phyloP scores from a whole-genome alignment of 2,797 vertebrate species.

The Crenichthys baileyi region DNA sequence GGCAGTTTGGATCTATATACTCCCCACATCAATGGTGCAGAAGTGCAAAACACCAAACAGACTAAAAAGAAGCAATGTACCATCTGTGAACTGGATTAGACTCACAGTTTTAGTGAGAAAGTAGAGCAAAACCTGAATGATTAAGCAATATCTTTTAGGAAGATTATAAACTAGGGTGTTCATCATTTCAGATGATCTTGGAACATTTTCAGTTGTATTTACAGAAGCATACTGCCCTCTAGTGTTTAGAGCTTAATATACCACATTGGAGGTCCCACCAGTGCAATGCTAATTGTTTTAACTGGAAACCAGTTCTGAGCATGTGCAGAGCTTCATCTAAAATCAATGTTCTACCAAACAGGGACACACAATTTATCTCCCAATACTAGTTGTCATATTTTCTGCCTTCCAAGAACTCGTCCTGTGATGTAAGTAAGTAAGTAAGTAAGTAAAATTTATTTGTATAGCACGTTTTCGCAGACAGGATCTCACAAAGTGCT shows the following conservation, averaged over 20 bases:
- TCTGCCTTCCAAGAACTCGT: not conserved
- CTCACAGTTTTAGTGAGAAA: not conserved
- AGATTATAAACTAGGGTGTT: constrained; percentile 5
- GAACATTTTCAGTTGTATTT: not conserved
- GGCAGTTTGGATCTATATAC: constrained; percentile 42
- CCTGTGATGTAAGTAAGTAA: not conserved
- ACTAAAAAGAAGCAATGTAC: not conserved
- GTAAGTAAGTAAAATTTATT: too few species aligned
- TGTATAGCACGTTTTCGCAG: too few species aligned
- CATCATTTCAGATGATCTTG: constrained; percentile 5
- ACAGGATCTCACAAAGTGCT: too few species aligned
- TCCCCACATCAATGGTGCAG: constrained; percentile 21
- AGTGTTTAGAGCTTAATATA: constrained; percentile 33
- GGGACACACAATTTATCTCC: not conserved
- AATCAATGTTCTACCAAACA: not conserved
- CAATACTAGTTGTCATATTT: not conserved
- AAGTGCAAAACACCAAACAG: constrained; percentile 18
- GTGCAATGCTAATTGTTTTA: not conserved
- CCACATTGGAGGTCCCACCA: not conserved
- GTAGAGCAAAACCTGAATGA: not conserved
- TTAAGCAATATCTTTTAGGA: not conserved
- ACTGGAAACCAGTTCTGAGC: not conserved
- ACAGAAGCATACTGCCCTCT: constrained; percentile 67
- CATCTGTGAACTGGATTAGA: not conserved
- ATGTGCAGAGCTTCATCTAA: not conserved